Percentiles rank a stretch among this genome's conserved stretches.
Evolutionary conservation across 1,140 invertebrate genomes (phyloP).

Genomic region (Euura lappo): DNA sequence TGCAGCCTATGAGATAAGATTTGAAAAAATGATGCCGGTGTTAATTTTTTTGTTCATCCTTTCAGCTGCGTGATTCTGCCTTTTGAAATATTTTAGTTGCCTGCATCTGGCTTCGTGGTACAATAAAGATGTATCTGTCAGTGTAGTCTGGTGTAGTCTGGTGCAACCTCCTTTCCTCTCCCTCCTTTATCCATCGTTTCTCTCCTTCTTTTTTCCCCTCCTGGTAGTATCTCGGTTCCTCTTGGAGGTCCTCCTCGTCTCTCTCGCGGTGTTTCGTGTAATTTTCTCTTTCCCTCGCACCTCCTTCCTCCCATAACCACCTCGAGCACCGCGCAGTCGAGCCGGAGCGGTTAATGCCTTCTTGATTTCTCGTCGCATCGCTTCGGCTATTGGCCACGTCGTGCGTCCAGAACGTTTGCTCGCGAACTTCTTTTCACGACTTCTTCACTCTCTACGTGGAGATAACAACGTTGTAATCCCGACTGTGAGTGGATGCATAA

Average conservation of each 20-base stretch:
- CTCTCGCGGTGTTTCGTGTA: too few relatives aligned
- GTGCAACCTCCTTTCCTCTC: conserved; percentile 22
- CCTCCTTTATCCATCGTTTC: conserved; percentile 15
- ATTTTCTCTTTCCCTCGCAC: neutral
- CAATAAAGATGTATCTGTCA: conserved; percentile 50
- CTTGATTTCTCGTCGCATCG: conserved; percentile 30
- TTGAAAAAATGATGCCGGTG: too few relatives aligned
- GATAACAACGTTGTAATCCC: neutral
- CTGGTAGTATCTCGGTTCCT: too few relatives aligned
- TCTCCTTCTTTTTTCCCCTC: conserved; percentile 13
- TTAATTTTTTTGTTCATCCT: neutral
- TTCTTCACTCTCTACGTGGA: neutral
- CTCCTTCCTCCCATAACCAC: neutral
- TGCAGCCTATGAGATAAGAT: neutral
- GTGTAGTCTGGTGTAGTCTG: conserved; percentile 22
- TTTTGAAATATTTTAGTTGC: conserved; percentile 28
- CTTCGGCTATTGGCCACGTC: conserved; percentile 29
- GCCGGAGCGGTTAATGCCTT: conserved; percentile 35
- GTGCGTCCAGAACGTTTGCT: neutral
- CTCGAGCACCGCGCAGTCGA: conserved; percentile 14
- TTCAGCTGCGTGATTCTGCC: neutral
- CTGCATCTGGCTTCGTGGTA: conserved; percentile 34
- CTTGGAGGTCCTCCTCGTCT: too few relatives aligned
- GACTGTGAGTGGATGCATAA: too few relatives aligned
- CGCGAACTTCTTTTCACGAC: neutral